Evolutionary conservation across 2,888 invertebrate species (phyloP).

Genomic region (Drosophila robusta): DNA sequence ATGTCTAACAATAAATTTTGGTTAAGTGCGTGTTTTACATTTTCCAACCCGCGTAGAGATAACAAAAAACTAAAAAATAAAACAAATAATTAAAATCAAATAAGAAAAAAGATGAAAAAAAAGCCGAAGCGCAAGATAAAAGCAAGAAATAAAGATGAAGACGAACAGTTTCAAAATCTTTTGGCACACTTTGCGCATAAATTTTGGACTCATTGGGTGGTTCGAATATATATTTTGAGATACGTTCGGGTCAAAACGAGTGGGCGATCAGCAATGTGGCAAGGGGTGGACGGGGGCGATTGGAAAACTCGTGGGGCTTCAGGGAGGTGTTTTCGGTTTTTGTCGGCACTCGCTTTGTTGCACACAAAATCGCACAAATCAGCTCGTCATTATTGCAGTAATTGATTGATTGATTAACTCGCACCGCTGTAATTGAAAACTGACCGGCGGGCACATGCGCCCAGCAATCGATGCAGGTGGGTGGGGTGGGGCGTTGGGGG

Average conservation of each 20-base stretch:
- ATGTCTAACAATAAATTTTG: constrained; percentile 68
- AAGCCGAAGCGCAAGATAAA: constrained; percentile 9
- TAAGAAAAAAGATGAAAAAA: background rate
- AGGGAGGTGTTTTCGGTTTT: constrained; percentile 3
- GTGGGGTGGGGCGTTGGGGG: constrained; percentile 15
- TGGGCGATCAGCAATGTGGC: constrained; percentile 10
- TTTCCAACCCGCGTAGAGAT: constrained; percentile 35
- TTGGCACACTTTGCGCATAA: constrained; percentile 72
- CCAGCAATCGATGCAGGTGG: background rate
- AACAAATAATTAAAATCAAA: background rate
- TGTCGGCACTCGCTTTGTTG: constrained; percentile 57
- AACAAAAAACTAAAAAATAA: background rate
- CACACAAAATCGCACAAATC: constrained; percentile 58
- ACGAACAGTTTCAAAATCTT: constrained; percentile 35
- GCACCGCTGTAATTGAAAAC: constrained; percentile 64
- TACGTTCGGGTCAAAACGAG: background rate
- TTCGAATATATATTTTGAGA: background rate
- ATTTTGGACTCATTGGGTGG: constrained; percentile 43
- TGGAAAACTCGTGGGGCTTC: background rate
- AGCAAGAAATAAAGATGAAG: constrained; percentile 21
- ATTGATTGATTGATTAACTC: constrained; percentile 80
- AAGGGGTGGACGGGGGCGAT: background rate
- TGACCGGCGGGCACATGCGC: constrained; percentile 67
- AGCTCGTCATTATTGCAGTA: constrained; percentile 72
- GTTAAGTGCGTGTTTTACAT: constrained; percentile 60